Conservation (phyloP, 1,140 invertebrate genomes). For the Euwallacea similis region DNA sequence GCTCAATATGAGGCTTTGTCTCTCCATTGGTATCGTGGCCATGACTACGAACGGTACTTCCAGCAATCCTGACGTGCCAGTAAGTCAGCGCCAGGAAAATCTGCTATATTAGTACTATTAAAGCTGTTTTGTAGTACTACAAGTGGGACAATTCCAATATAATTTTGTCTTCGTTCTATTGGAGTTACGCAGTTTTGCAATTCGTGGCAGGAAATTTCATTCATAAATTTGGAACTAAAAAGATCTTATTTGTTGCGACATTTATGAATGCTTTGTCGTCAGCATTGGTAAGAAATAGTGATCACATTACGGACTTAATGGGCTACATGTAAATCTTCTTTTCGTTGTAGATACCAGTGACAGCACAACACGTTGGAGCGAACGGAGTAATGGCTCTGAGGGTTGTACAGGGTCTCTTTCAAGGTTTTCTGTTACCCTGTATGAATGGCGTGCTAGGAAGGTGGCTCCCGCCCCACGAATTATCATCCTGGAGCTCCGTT, state of each 20-base stretch:
- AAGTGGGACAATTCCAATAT: constrained; percentile 58
- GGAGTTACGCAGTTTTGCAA: constrained; percentile 60
- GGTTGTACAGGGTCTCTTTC: constrained; percentile 73
- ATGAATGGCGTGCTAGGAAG: constrained; percentile 78
- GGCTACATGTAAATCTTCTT: constrained; percentile 48
- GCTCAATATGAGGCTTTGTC: constrained; percentile 62
- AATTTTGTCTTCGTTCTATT: constrained; percentile 69
- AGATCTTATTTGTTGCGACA: constrained; percentile 63
- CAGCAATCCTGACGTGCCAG: constrained; percentile 39
- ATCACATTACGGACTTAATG: constrained; percentile 41
- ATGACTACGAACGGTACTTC: constrained; percentile 57
- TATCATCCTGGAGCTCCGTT: constrained; percentile 50
- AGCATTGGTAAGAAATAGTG: constrained; percentile 36
- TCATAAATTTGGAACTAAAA: constrained; percentile 64
- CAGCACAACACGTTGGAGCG: constrained; percentile 58
- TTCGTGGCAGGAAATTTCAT: constrained; percentile 71
- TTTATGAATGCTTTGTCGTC: constrained; percentile 56
- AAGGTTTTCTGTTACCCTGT: constrained; percentile 79
- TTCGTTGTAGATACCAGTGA: constrained; percentile 51
- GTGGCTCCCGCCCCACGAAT: constrained; percentile 69
- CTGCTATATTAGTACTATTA: no score
- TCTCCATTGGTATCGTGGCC: constrained; percentile 64
- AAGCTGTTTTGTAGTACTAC: constrained; percentile 41
- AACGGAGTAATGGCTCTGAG: constrained; percentile 64
- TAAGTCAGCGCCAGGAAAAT: constrained; percentile 28